Evolutionary conservation across 2,888 invertebrate species (phyloP), one percentile per base, ranked within the genome.

Genomic region (Pyrrhosoma nymphula): DNA sequence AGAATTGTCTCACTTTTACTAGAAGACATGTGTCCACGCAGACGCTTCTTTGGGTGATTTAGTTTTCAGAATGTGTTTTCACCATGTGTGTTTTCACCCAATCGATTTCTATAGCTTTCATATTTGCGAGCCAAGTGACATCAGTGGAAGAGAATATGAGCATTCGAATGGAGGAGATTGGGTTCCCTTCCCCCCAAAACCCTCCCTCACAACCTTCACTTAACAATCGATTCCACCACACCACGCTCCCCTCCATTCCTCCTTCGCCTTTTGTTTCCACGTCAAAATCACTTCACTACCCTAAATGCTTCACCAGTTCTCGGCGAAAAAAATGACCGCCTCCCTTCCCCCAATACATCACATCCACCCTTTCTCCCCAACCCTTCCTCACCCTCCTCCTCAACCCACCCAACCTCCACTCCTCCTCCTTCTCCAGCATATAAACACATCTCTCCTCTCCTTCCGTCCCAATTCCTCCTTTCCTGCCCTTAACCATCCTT

Each of bases 291-390:
- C 88, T 69, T 69, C 69, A 69, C 69, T 12, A 69, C 23, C 26
- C 69, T n/a, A 69, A 69, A 69, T 69, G 69, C 69, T 69, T 69
- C 69, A 69, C n/a, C 69, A 69, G 69, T 69, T 69, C n/a, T 26
- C 47, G 26, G 69, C 20, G 69, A 26, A n/a, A 69, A 69, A 69
- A 69, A n/a, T n/a, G 0, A 47, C 47, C 47, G 69, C 47, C 69
- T 3, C 47, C 88, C 35, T 8, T 47, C 88, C 47, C 39, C 88
- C 88, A 88, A 8, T 60, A 60, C 60, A 60, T 14, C 82, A 0
- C 30, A 26, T 23, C 47, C 18, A 47, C 8, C 47, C 47, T 47
- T 47, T 47, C 47, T 47, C 47, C 47, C 8, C 47, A 47, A 47
- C 47, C 47, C 47, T 47, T 47, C 47, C 47, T 47, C 47, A 8